Conservation (phyloP, 64 coral and sea anemone species). For the Cladopsammia gracilis region DNA sequence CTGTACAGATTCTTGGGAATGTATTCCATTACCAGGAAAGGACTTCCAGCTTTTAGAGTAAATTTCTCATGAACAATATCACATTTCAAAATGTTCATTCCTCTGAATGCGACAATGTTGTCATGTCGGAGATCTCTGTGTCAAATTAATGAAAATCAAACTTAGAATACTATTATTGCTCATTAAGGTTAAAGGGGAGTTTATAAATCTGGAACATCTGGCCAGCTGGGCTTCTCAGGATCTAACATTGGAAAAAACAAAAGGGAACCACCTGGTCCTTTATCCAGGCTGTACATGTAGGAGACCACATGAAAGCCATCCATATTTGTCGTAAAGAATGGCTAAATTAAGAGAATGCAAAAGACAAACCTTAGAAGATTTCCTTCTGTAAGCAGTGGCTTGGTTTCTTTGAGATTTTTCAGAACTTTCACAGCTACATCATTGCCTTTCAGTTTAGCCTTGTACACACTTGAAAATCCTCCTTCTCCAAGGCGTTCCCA, state of each 20-base stretch:
- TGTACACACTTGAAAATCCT: conserved; percentile 91
- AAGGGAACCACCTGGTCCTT: too few relatives aligned
- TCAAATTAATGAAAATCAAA: not conserved
- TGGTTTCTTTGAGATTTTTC: conserved; percentile 74
- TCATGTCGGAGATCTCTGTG: conserved; percentile 91
- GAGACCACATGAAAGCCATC: too few relatives aligned
- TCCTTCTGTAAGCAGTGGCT: conserved; percentile 77
- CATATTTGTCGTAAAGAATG: not conserved
- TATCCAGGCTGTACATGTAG: too few relatives aligned
- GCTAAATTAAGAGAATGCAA: not conserved
- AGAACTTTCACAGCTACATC: conserved; percentile 87
- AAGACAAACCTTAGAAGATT: conserved; percentile 82
- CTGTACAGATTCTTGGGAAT: conserved; percentile 92
- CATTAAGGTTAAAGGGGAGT: not conserved
- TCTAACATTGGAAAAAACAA: too few relatives aligned
- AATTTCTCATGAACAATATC: conserved; percentile 55
- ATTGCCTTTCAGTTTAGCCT: conserved; percentile 86
- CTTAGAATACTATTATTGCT: not conserved
- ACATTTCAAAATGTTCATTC: conserved; percentile 67
- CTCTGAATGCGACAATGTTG: conserved; percentile 96
- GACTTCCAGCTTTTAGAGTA: conserved; percentile 48
- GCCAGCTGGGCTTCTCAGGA: too few relatives aligned
- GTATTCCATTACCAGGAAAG: conserved; percentile 96
- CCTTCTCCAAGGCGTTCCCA: conserved; percentile 87
- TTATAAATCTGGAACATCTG: too few relatives aligned